Base-by-base conservation (phyloP, 1,140 invertebrate species). In the Popillia japonica region DNA sequence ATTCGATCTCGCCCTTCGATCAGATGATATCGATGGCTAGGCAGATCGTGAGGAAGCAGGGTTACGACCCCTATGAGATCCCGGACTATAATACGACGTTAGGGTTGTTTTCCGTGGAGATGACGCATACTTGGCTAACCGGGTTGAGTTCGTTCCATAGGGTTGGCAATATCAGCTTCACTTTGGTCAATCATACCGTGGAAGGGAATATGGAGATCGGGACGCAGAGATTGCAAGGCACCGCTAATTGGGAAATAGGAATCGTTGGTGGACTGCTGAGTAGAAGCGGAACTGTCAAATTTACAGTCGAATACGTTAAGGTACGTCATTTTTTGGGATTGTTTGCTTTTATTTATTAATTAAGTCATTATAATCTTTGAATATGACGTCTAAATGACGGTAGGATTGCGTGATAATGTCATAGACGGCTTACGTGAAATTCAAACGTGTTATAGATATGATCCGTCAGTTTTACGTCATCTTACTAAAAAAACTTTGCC, bases 1-100 rank as follows among this genome's bases (percentile, higher is more conserved):
- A 96, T 86, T 96, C 95, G 0, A 94, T 96, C 80, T 93, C 94
- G 8, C 95, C 95, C 0, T 88, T 96, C 64, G 95, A 96, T 82
- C 94, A 95, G 89, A 90, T 93, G 9, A 90, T 96, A 44, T 90
- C 92, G 4, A 92, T 94, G 82, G 89, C 89, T 0, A 88, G 95
- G 9, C 92, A 92, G 80, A 91, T 92, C 82, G 92, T 96, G 2
- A 90, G 91, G 9, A 86, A 91, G 44, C 91, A 92, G 87, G 90
- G 90, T 7, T 91, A 92, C 79, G 95, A 96, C 87, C 95, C 95
- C 0, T 94, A 91, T 80, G 89, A 89, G 83, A 80, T 94, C 0
- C 88, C 90, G 4, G 92, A 95, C 84, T 93, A 94, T 80, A 92
- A 92, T 80, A 91, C 92, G 72, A 92, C 89, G 2, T 89, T 91